phyloP scores from a whole-genome alignment of 2,797 vertebrate genomes.

The Sebastes ruberrimus region DNA sequence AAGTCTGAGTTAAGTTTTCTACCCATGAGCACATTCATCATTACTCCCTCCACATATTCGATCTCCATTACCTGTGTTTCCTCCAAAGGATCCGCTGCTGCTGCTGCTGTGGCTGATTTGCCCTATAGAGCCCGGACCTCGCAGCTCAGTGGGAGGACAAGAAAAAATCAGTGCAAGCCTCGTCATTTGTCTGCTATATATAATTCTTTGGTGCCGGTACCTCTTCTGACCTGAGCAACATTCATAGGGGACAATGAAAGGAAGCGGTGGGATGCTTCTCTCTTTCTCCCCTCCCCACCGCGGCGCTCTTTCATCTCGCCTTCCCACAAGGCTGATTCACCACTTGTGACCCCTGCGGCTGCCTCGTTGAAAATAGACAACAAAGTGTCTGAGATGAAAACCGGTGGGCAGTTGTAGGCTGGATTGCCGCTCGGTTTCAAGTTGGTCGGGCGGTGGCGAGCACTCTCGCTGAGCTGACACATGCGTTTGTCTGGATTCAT shows the following conservation, averaged over 20 bases:
- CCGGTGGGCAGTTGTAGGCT: slow-evolving; percentile 55
- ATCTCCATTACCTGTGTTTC: slow-evolving; percentile 41
- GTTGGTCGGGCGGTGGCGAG: slow-evolving; percentile 33
- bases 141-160: slow-evolving; percentile 60
- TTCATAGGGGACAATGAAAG: slow-evolving; percentile 73
- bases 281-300: slow-evolving; percentile 47
- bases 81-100: slow-evolving; percentile 26
- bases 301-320: slow-evolving; percentile 70
- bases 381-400: slow-evolving; percentile 77
- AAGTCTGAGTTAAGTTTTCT: slow-evolving; percentile 32
- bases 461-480: slow-evolving; percentile 37
- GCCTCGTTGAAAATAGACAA: slow-evolving; percentile 76
- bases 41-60: slow-evolving; percentile 21
- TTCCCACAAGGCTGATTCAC: slow-evolving; percentile 80
- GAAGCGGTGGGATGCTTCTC: slow-evolving; percentile 67
- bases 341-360: slow-evolving; percentile 68
- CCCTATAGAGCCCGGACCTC: slow-evolving; percentile 44
- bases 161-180: slow-evolving; percentile 28
- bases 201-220: slow-evolving; percentile 53
- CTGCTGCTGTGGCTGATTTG: slow-evolving; percentile 43
- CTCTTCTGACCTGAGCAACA: slow-evolving; percentile 59
- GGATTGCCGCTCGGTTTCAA: slow-evolving; percentile 35
- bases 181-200: slow-evolving; percentile 71
- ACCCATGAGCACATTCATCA: slow-evolving; percentile 40
- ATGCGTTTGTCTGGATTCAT: slow-evolving; percentile 36